These are phyloP conservation scores for Lophotriccus pileatus DNA, from an alignment of 2,797 vertebrate species.

Conservation along the genomic window DNA sequence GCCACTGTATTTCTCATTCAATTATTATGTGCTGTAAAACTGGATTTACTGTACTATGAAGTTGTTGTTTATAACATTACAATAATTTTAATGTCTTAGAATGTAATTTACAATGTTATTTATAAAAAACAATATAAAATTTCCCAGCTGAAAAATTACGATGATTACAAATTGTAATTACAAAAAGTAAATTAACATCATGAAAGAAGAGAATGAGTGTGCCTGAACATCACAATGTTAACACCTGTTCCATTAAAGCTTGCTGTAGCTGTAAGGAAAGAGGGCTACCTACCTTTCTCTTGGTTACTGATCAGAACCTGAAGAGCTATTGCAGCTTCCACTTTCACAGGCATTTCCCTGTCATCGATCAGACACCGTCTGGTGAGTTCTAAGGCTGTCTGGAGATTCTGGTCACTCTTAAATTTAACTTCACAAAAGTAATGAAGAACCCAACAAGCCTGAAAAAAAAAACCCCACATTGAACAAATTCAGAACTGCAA, in stretches of 20 bases:
- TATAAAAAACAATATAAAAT: background rate
- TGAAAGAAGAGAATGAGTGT: background rate
- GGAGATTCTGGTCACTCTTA: conserved; percentile 97
- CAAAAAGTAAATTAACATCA: background rate
- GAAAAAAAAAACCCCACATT: background rate
- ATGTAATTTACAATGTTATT: background rate
- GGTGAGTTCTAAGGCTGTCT: conserved; percentile 93
- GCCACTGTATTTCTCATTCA: background rate
- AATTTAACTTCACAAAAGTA: conserved; percentile 99
- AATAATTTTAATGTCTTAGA: background rate
- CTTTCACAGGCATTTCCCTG: conserved; percentile 98
- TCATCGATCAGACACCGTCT: conserved; percentile 95
- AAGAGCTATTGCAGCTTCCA: conserved; percentile 98
- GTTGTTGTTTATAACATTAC: background rate
- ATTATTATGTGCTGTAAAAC: background rate
- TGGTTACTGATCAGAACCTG: conserved; percentile 99
- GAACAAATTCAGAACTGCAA: background rate
- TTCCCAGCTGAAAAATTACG: background rate
- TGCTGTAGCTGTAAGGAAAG: background rate
- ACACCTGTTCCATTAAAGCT: background rate
- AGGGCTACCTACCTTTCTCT: conserved; percentile 94
- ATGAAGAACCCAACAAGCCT: conserved; percentile 99
- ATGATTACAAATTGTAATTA: background rate
- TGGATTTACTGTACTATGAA: background rate
- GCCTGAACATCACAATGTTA: background rate